These are phyloP conservation scores for Vombatus ursinus DNA, from an alignment of 2,113 vertebrate genomes.

Conservation along the genomic window DNA sequence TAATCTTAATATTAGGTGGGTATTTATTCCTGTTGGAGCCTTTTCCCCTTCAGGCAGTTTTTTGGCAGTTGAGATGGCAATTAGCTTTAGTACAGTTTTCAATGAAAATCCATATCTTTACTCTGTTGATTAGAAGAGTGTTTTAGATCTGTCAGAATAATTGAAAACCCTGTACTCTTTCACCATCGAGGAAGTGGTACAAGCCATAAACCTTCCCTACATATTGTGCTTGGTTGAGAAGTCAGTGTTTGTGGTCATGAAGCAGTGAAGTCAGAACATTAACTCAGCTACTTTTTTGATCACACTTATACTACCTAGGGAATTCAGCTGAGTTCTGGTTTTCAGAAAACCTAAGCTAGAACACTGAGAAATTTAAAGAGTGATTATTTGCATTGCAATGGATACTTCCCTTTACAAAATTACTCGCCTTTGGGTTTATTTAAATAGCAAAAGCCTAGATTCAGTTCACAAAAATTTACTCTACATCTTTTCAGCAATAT, in stretches of 20 bases:
- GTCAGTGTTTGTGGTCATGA: conserved; percentile 3
- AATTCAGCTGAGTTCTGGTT: background rate
- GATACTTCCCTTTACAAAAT: background rate
- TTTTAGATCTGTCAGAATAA: background rate
- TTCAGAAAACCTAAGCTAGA: background rate
- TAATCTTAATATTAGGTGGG: background rate
- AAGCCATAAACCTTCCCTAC: background rate
- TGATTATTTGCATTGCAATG: background rate
- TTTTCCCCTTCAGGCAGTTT: background rate
- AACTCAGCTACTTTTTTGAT: background rate
- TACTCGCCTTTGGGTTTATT: background rate
- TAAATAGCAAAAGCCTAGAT: background rate
- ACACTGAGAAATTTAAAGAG: background rate
- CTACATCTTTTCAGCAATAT: background rate
- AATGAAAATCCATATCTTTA: background rate
- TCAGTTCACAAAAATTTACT: background rate
- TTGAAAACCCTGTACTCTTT: conserved; percentile 22
- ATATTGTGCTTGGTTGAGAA: background rate
- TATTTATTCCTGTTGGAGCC: background rate
- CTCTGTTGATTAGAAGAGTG: background rate
- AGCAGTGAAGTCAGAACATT: background rate
- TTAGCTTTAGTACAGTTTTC: background rate
- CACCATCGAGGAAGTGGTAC: background rate
- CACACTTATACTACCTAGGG: background rate
- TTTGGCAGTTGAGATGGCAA: background rate